Percentiles rank a stretch among this genome's conserved stretches.
Conservation (phyloP, 2,888 invertebrate species). For the Apodemia zela region DNA sequence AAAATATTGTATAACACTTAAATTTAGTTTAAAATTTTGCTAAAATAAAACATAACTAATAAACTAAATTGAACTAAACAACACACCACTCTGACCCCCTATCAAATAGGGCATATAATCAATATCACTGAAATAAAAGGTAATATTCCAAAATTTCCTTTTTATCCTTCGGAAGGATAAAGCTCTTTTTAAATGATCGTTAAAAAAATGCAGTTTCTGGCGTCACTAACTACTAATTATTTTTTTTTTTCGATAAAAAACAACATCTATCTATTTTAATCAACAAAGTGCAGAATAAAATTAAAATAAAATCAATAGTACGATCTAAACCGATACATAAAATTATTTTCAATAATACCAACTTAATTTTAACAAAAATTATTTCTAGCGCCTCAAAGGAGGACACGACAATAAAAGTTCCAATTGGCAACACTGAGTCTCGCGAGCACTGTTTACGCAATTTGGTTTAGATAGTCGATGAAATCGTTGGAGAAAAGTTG, state of each 20-base stretch:
- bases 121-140: conserved; percentile 72
- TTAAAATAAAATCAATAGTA: conserved; percentile 78
- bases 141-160: conserved; percentile 62
- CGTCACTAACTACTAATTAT: conserved; percentile 61
- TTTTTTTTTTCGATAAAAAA: conserved; percentile 60
- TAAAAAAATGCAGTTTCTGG: conserved; percentile 74
- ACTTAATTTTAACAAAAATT: conserved; percentile 78
- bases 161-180: conserved; percentile 59
- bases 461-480: conserved; percentile 82
- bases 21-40: conserved; percentile 77
- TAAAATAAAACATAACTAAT: conserved; percentile 81
- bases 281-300: conserved; percentile 78
- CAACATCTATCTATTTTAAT: conserved; percentile 61
- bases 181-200: conserved; percentile 51
- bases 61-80: conserved; percentile 81
- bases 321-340: conserved; percentile 74
- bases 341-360: conserved; percentile 78
- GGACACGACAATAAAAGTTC: conserved; percentile 45
- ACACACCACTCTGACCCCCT: conserved; percentile 69
- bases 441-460: conserved; percentile 61
- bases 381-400: conserved; percentile 53
- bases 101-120: conserved; percentile 67
- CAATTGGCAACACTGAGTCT: conserved; percentile 39
- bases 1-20: conserved; percentile 79
- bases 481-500: conserved; percentile 83